Base-by-base conservation (phyloP, 2,888 invertebrate species). In the Anthrax anthrax region DNA sequence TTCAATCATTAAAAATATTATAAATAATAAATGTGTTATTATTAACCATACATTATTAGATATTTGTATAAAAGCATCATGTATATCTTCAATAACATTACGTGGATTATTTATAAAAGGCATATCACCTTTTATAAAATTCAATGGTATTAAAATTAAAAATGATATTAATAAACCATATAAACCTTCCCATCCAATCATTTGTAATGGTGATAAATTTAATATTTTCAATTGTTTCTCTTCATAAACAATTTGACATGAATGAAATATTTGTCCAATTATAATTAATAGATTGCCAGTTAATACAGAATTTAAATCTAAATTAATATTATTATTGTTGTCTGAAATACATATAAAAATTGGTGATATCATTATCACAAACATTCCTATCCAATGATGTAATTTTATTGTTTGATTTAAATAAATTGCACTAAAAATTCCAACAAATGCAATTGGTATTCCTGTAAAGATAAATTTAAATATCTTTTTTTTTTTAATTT, bases 211-310 rank as follows among this genome's bases (percentile, higher is more conserved):
- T 0, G 90, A 87, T 42, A 95, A 87, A 66, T 91, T 87, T 56
- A 82, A 73, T 43, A 84, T 81, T 48, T 79, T 72, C 0, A 96
- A 79, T 64, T 81, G 89, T 69, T 89, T 90, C 64, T 97, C 95
- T 66, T 97, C 96, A 51, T 88, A 81, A 1, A 96, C 91, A 84
- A 95, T 91, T 70, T 95, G 94, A 47, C 81, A 75, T 0, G 92
- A 84, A 17, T 83, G 82, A 54, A 96, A 78, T 42, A 96, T 78
- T 61, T 83, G 83, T 0, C 84, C 84, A 43, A 78, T 70, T 42
- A 86, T 73, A 54, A 86, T 81, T 32, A 86, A 71, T 51, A 84
- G 63, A 63, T 86, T 84, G 0, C 86, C 90, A 4, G 89, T 85
- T 55, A 94, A 80, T 42, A 91, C 75, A 44, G 80, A 81, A 65